Percentiles rank a stretch among this genome's conserved stretches.
Conservation (phyloP, 1,140 invertebrate species). For the Telenomus remus region DNA sequence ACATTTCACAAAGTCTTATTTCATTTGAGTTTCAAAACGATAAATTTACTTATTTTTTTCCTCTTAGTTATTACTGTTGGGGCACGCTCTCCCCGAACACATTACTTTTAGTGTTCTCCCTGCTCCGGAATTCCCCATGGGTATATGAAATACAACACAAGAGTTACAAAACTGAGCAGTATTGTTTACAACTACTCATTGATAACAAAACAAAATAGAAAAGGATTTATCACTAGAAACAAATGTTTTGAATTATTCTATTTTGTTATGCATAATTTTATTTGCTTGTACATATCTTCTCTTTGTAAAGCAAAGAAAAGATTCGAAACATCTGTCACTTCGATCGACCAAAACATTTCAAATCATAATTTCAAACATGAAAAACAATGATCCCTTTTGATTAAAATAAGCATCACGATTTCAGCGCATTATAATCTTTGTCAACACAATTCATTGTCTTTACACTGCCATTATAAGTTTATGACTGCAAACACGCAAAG, state of each 20-base stretch:
- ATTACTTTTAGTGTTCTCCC: constrained; percentile 42
- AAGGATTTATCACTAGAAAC: too few species aligned
- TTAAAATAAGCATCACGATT: too few species aligned
- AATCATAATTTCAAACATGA: too few species aligned
- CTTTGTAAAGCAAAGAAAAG: too few species aligned
- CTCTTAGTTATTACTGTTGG: constrained; percentile 41
- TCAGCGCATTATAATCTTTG: too few species aligned
- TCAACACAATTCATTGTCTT: constrained; percentile 1
- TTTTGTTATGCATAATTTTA: too few species aligned
- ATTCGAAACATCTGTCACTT: too few species aligned
- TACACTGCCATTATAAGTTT: constrained; percentile 15
- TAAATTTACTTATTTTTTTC: constrained; percentile 39
- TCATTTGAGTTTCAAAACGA: constrained; percentile 24
- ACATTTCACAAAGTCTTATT: constrained; percentile 6
- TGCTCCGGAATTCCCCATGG: constrained; percentile 14
- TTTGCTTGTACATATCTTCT: too few species aligned
- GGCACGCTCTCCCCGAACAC: constrained; percentile 34
- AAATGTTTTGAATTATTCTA: too few species aligned
- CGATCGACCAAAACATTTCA: too few species aligned
- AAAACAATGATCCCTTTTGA: too few species aligned
- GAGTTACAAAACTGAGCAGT: constrained; percentile 28
- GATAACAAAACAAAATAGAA: too few species aligned
- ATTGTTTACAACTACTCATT: constrained; percentile 17
- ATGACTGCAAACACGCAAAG: constrained; percentile 12
- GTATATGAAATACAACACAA: constrained; percentile 14